phyloP scores from a whole-genome alignment of 2,113 vertebrate genomes.

The Barnardius zonarius region DNA sequence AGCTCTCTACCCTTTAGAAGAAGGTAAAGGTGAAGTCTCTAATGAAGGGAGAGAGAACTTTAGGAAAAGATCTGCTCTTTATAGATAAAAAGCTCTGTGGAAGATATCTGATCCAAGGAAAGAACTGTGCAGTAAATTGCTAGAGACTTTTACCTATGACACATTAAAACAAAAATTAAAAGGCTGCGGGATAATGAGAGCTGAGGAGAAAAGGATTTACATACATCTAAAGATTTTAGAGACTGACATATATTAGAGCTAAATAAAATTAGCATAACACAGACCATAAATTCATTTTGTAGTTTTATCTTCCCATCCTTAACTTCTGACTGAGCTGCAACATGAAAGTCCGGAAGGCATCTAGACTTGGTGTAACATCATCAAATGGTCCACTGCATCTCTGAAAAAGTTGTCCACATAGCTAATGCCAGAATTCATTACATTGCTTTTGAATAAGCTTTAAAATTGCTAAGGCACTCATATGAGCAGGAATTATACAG shows the following conservation, averaged over 20 bases:
- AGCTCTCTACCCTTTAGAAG: background rate
- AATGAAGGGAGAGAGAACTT: background rate
- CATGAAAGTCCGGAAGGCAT: background rate
- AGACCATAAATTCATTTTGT: background rate
- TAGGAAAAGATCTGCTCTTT: background rate
- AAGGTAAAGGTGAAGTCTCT: background rate
- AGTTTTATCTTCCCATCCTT: background rate
- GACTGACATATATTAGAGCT: background rate
- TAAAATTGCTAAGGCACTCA: background rate
- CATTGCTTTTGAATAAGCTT: background rate
- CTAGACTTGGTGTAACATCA: background rate
- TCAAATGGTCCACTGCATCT: background rate
- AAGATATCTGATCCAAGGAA: background rate
- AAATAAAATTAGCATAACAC: background rate
- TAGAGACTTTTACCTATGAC: background rate
- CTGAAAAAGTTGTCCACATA: background rate
- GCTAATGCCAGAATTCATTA: constrained; percentile 6
- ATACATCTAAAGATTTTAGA: background rate
- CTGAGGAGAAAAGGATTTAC: background rate
- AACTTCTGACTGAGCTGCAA: background rate
- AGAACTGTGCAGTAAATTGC: background rate
- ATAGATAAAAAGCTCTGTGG: background rate
- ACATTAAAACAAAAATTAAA: background rate
- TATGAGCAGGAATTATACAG: background rate
- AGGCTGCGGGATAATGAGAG: background rate